Percentiles rank a stretch among this genome's conserved stretches.
phyloP scores from a whole-genome alignment of 2,888 invertebrate species.

The Hirtodrosophila duncani region DNA sequence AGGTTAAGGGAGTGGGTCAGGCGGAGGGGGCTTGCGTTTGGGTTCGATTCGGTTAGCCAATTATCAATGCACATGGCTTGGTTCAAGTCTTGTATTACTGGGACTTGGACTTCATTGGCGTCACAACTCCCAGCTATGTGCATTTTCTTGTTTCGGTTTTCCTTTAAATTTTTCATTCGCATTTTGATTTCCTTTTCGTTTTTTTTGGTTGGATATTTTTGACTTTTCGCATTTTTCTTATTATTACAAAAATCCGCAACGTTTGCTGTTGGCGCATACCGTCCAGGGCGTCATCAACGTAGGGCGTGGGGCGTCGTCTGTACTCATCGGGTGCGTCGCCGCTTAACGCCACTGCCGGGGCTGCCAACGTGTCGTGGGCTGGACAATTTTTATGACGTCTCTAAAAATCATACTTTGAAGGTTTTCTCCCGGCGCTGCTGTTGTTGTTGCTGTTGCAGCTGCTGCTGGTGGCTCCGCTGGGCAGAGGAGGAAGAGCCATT shows the following conservation, averaged over 20 bases:
- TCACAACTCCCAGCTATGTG: background rate
- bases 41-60: constrained; percentile 22
- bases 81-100: too few species aligned
- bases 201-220: background rate
- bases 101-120: background rate
- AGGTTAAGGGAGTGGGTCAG: background rate
- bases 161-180: background rate
- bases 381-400: constrained; percentile 79
- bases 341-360: constrained; percentile 15
- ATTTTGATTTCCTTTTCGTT: constrained; percentile 2
- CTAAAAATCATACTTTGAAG: constrained; percentile 79
- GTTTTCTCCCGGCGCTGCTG: constrained; percentile 78
- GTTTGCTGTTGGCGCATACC: constrained; percentile 37
- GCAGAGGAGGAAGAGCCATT: constrained; percentile 29
- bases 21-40: background rate
- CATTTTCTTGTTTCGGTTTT: background rate
- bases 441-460: constrained; percentile 74
- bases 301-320: constrained; percentile 30
- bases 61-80: constrained; percentile 16
- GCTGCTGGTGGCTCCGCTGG: constrained; percentile 42
- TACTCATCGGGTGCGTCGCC: constrained; percentile 55
- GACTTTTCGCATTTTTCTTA: constrained; percentile 19
- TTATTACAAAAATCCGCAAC: constrained; percentile 73
- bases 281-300: constrained; percentile 34
- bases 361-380: constrained; percentile 51